Conservation (phyloP, 2,797 vertebrate genomes). For the Peromyscus attwateri region DNA sequence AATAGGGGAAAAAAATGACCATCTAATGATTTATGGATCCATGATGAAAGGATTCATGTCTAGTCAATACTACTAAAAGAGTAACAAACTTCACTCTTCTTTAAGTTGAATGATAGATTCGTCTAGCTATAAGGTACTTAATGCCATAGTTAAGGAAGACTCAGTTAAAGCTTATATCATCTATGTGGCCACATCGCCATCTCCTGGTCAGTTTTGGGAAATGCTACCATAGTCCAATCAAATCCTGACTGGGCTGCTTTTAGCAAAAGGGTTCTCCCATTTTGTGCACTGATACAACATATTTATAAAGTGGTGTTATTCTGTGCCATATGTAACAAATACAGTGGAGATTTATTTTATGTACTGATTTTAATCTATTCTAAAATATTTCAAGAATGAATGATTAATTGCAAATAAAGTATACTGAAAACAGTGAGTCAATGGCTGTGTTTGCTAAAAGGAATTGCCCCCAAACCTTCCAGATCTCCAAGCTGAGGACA, state of each 20-base stretch:
- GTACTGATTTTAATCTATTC: conserved; percentile 69
- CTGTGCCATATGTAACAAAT: conserved; percentile 73
- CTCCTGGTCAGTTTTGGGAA: conserved; percentile 75
- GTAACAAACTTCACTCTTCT: conserved; percentile 25
- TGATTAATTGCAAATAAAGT: conserved; percentile 69
- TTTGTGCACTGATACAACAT: conserved; percentile 64
- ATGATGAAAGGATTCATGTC: conserved; percentile 30
- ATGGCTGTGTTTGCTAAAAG: not conserved
- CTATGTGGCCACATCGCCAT: conserved; percentile 81
- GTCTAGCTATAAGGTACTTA: conserved; percentile 60
- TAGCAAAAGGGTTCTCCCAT: conserved; percentile 70
- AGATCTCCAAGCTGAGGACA: not conserved
- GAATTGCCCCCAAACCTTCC: not conserved
- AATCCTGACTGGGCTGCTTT: conserved; percentile 64
- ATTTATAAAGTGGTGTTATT: conserved; percentile 75
- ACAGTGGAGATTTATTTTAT: conserved; percentile 56
- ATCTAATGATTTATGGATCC: not conserved
- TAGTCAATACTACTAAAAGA: conserved; percentile 26
- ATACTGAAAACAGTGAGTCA: conserved; percentile 55
- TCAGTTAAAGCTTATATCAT: not conserved
- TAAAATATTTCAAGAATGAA: conserved; percentile 65
- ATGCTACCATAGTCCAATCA: not conserved
- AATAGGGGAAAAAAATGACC: not conserved
- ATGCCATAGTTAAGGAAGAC: conserved; percentile 21
- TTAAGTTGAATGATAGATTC: conserved; percentile 47